phyloP scores from a whole-genome alignment of 2,797 vertebrate species.

The Epinephelus awoara region DNA sequence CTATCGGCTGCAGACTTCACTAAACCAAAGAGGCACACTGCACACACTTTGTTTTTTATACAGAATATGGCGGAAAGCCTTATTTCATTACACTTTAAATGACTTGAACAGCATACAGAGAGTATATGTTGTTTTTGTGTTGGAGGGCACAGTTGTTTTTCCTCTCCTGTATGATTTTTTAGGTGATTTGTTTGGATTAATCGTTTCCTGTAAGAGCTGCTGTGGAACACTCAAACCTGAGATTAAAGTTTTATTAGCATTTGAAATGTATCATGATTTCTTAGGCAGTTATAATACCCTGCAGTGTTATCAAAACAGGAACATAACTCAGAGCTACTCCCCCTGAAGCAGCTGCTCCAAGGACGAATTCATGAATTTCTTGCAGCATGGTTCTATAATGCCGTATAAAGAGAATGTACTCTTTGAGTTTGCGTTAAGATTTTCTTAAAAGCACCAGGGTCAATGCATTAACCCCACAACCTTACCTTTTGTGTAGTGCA shows the following conservation, averaged over 20 bases:
- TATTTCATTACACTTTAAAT: neutral
- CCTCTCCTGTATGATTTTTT: neutral
- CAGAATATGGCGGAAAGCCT: conserved; percentile 14
- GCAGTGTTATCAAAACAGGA: conserved; percentile 5
- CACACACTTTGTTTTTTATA: conserved; percentile 41
- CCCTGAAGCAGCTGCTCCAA: neutral
- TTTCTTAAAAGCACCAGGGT: neutral
- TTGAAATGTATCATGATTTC: neutral
- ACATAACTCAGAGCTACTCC: neutral
- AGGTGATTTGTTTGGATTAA: neutral
- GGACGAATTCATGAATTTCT: neutral
- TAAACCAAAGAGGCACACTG: no score
- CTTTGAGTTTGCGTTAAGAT: neutral
- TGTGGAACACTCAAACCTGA: neutral
- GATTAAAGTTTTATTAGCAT: neutral
- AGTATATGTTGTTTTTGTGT: neutral
- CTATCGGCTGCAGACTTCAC: conserved; percentile 49
- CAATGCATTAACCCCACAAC: neutral
- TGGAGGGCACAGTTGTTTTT: neutral
- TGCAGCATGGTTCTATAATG: neutral
- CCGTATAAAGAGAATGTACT: neutral
- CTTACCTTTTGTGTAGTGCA: neutral
- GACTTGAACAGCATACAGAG: neutral
- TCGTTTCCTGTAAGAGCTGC: neutral
- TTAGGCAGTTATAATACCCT: neutral